These are phyloP conservation scores for Odontamblyopus rebecca DNA, from an alignment of 2,797 vertebrate species.

Conservation along the genomic window DNA sequence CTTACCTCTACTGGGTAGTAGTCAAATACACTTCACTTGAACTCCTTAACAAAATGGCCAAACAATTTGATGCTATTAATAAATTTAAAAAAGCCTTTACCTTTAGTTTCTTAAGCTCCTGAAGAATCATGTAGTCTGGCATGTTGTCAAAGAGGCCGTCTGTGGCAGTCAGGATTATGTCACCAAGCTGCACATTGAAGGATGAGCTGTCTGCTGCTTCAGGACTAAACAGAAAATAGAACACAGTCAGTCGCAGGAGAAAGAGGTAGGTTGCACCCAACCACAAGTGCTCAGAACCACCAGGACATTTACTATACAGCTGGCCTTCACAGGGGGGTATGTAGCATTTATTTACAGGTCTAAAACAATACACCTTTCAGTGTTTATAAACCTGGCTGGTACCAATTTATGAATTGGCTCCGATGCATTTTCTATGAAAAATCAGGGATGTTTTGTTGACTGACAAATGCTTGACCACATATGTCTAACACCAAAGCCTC, in stretches of 20 bases:
- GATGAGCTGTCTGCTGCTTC: constrained; percentile 95
- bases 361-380: too few species aligned
- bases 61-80: background rate
- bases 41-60: background rate
- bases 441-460: too few species aligned
- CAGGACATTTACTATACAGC: too few species aligned
- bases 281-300: background rate
- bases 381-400: too few species aligned
- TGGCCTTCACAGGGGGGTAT: too few species aligned
- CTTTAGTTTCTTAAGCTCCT: constrained; percentile 97
- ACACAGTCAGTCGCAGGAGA: constrained; percentile 31
- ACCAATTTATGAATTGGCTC: too few species aligned
- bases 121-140: constrained; percentile 99
- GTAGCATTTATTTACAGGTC: too few species aligned
- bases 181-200: constrained; percentile 95
- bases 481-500: too few species aligned
- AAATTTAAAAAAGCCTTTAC: constrained; percentile 57
- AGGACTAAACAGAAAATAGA: constrained; percentile 74
- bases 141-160: constrained; percentile 99
- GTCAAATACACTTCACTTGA: background rate
- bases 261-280: constrained; percentile 19
- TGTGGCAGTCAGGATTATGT: constrained; percentile 96
- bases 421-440: too few species aligned
- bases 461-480: too few species aligned
- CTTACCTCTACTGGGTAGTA: too few species aligned